Conservation (phyloP, 2,797 vertebrate species). For the Falco concolor region DNA sequence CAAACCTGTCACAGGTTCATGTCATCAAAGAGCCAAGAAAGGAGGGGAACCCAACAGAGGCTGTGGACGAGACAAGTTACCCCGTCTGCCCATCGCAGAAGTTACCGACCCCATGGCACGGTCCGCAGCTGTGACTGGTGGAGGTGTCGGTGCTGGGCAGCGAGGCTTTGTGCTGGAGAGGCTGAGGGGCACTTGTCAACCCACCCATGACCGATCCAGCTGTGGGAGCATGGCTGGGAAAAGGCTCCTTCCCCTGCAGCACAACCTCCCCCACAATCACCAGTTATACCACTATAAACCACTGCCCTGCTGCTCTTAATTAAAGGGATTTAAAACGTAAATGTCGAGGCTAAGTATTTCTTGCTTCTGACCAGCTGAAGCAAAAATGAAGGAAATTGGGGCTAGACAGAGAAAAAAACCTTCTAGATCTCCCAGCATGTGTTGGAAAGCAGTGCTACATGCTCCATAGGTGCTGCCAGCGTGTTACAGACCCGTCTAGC, state of each 20-base stretch:
- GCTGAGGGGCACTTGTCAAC: background rate
- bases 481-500: background rate
- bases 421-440: background rate
- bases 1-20: background rate
- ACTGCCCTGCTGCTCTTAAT: background rate
- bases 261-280: background rate
- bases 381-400: background rate
- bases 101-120: fast-evolving
- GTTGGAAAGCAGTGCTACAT: background rate
- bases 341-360: background rate
- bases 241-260: background rate
- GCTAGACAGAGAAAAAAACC: background rate
- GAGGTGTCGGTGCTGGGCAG: background rate
- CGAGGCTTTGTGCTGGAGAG: background rate
- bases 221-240: background rate
- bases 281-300: background rate
- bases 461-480: background rate
- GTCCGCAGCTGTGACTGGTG: background rate
- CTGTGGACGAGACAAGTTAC: background rate
- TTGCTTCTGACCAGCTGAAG: background rate
- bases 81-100: background rate
- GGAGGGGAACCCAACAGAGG: background rate
- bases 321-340: background rate
- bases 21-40: background rate
- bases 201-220: fast-evolving